These are phyloP conservation scores for Columba janthina DNA, from an alignment of 2,113 vertebrate species.

Conservation along the genomic window DNA sequence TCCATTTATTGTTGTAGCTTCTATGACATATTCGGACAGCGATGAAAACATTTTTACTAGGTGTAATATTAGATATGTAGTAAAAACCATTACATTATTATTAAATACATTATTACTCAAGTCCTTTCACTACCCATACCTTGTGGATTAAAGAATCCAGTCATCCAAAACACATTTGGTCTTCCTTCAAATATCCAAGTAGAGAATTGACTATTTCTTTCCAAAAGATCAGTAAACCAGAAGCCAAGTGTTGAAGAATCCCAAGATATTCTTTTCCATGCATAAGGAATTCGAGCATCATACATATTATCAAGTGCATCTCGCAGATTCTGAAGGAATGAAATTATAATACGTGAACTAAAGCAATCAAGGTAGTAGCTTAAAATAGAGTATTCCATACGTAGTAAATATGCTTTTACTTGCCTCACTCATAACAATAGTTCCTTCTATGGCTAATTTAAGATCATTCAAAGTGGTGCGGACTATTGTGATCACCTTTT, in stretches of 20 bases:
- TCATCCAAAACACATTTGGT: constrained; percentile 81
- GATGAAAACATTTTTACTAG: background rate
- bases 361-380: background rate
- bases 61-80: background rate
- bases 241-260: constrained; percentile 82
- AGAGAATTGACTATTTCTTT: constrained; percentile 78
- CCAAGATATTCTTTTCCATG: constrained; percentile 81
- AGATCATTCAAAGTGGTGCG: constrained; percentile 74
- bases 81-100: background rate
- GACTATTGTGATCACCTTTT: constrained; percentile 74
- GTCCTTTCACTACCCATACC: constrained; percentile 48
- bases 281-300: constrained; percentile 77
- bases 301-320: constrained; percentile 81
- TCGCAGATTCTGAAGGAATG: constrained; percentile 73
- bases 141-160: constrained; percentile 84
- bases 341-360: background rate
- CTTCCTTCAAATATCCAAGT: constrained; percentile 78
- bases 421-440: constrained; percentile 83
- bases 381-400: background rate
- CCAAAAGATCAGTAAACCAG: constrained; percentile 82
- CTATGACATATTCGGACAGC: background rate
- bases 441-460: constrained; percentile 80
- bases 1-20: background rate
- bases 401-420: background rate
- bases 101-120: background rate